These are phyloP conservation scores for Zenarchopterus dispar DNA, from an alignment of 2,797 vertebrate species.

Conservation along the genomic window DNA sequence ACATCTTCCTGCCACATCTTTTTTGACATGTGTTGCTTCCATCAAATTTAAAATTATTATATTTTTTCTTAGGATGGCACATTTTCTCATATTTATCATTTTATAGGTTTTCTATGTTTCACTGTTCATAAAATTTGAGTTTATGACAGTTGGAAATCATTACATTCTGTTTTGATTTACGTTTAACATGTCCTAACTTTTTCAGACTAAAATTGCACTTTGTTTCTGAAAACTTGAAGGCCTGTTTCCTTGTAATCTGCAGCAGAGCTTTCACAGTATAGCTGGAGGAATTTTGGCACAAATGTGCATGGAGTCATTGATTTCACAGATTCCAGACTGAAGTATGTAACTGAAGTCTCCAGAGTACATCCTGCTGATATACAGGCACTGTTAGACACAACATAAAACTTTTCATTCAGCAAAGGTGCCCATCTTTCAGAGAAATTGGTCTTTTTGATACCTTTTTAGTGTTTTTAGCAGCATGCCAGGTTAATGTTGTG, in stretches of 20 bases:
- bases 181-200: too few relatives aligned
- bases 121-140: too few relatives aligned
- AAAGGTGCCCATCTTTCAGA: constrained; percentile 18
- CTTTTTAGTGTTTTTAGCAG: too few relatives aligned
- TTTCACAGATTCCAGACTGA: constrained; percentile 64
- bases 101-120: too few relatives aligned
- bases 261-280: constrained; percentile 19
- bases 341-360: constrained; percentile 58
- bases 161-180: too few relatives aligned
- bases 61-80: too few relatives aligned
- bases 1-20: too few relatives aligned
- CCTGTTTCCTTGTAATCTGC: constrained; percentile 24
- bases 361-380: constrained; percentile 32
- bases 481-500: too few relatives aligned
- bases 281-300: constrained; percentile 50
- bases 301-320: constrained; percentile 66
- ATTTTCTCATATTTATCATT: too few relatives aligned
- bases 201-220: neutral
- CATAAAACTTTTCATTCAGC: constrained; percentile 26
- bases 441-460: neutral
- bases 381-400: constrained; percentile 38
- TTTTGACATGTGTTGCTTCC: too few relatives aligned
- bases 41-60: too few relatives aligned
- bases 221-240: constrained; percentile 12
- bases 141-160: too few relatives aligned